These are phyloP conservation scores for Babylonia areolata DNA, from an alignment of 1,140 invertebrate species.

Conservation along the genomic window DNA sequence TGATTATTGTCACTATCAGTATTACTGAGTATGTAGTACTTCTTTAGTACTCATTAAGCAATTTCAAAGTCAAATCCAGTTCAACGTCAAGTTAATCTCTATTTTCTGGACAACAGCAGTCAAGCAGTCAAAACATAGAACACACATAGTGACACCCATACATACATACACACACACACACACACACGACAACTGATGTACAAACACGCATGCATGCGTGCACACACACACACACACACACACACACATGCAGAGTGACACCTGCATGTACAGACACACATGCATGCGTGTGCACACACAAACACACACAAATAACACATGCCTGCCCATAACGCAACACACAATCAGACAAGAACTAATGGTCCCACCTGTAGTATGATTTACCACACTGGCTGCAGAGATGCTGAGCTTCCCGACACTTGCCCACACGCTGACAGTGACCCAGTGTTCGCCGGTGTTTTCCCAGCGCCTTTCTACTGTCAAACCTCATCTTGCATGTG, in stretches of 20 bases:
- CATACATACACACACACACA: background rate
- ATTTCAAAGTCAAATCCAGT: too few relatives aligned
- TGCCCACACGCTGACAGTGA: constrained; percentile 59
- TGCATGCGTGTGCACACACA: too few relatives aligned
- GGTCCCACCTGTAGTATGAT: constrained; percentile 57
- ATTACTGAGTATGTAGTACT: too few relatives aligned
- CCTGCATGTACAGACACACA: background rate
- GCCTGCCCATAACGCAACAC: too few relatives aligned
- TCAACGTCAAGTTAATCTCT: too few relatives aligned
- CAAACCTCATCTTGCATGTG: constrained; percentile 59
- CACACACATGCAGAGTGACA: background rate
- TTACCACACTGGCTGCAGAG: constrained; percentile 63
- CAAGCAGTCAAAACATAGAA: too few relatives aligned
- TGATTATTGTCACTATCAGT: too few relatives aligned
- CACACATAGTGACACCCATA: background rate
- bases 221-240: constrained; percentile 14
- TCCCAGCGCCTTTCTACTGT: constrained; percentile 55
- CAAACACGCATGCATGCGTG: background rate
- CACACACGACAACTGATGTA: too few relatives aligned
- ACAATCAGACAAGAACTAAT: background rate
- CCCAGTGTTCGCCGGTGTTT: constrained; percentile 66
- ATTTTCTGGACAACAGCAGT: too few relatives aligned
- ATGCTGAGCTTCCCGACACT: constrained; percentile 57
- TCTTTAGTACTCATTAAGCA: too few relatives aligned
- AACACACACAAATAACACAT: background rate